These are phyloP conservation scores for Leptobrachium leishanense DNA, from an alignment of 2,113 vertebrate genomes.

Conservation along the genomic window DNA sequence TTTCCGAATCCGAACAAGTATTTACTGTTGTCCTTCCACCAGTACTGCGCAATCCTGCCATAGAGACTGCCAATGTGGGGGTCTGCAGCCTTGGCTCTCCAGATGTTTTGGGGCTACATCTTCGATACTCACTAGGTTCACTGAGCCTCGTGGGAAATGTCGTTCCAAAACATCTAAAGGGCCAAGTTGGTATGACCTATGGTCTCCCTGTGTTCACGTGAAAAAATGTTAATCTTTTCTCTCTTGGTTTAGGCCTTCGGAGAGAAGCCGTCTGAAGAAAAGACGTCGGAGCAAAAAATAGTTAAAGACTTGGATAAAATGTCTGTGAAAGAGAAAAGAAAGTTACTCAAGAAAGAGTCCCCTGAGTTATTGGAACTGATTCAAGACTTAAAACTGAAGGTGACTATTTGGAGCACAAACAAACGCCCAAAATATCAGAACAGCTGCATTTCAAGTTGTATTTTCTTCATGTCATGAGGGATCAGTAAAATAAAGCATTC, in stretches of 20 bases:
- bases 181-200: neutral
- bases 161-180: neutral
- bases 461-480: too few relatives aligned
- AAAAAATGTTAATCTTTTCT: neutral
- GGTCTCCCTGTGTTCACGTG: neutral
- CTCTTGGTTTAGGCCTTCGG: slow-evolving; percentile 63
- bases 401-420: slow-evolving; percentile 29
- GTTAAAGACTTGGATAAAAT: slow-evolving; percentile 84
- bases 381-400: slow-evolving; percentile 87
- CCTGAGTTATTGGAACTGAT: slow-evolving; percentile 92
- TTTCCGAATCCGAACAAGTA: too few relatives aligned
- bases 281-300: slow-evolving; percentile 70
- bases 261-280: slow-evolving; percentile 54
- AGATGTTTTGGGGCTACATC: too few relatives aligned
- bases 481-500: too few relatives aligned
- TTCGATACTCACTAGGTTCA: too few relatives aligned
- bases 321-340: slow-evolving; percentile 87
- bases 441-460: too few relatives aligned
- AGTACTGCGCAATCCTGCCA: too few relatives aligned
- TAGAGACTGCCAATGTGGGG: too few relatives aligned
- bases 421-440: too few relatives aligned
- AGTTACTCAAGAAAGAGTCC: slow-evolving; percentile 89
- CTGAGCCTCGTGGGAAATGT: too few relatives aligned
- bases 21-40: too few relatives aligned
- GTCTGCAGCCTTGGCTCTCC: too few relatives aligned